Evolutionary conservation across 2,888 invertebrate genomes (phyloP), one percentile per base, ranked within the genome.

Genomic region (Norana najaformis): DNA sequence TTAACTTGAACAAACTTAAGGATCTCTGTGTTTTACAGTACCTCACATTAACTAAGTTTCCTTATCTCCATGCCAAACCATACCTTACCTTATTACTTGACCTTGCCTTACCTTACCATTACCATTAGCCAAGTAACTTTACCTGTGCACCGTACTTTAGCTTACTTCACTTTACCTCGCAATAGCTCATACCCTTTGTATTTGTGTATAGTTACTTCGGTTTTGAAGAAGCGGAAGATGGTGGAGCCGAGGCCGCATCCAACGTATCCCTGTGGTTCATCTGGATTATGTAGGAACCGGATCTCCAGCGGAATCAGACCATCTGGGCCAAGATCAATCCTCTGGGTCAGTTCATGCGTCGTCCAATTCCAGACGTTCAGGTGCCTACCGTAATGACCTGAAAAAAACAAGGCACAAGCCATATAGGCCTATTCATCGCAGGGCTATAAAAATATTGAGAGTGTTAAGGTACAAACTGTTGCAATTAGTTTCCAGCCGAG

Each of bases 351-450:
- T 93, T 97, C 97, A 91, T 96, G 96, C 20, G 97, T 96, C 53
- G 96, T 97, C 98, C 98, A 99, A 92, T 98, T 97, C 96, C 97
- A 99, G 92, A 99, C 96, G 94, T 98, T 97, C 37, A 99, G 94
- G 20, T 96, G 96, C 89, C 96, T 96, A 0, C 99, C 99, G 94
- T 98, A 99, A 82, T 96, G 93, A 98, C 96, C 95, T 53, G 53
- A 4, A 53, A 41, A 14, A 16, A 20, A 18, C 41, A 41, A n/a
- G 41, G 2, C 41, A 41, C 3, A 47, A 18, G 18, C 13, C 20
- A 47, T 47, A 4, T 8, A 18, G 47, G 47, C 18, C 47, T 47
- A 20, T 16, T 47, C 3, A 18, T 47, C 20, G 20, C 3, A 18
- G 18, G 20, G 47, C 47, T 47, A 18, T 47, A 18, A 18, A 47